These are phyloP conservation scores for Drosophila tanythrix DNA, from an alignment of 2,888 invertebrate species.

Conservation along the genomic window DNA sequence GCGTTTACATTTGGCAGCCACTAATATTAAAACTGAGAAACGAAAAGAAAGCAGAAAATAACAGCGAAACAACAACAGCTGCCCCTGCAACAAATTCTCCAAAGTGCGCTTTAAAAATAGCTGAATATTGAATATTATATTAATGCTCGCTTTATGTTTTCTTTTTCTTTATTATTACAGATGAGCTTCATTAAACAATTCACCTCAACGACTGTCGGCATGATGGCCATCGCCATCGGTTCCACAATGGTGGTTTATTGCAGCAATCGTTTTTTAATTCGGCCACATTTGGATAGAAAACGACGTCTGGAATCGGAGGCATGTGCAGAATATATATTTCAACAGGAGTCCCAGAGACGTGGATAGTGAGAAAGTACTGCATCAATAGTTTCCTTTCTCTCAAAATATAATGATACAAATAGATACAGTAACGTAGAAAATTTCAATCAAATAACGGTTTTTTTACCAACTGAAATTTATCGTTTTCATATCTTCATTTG, in stretches of 20 bases:
- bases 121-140: neutral
- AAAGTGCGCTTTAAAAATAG: constrained; percentile 53
- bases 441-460: constrained; percentile 10
- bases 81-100: constrained; percentile 8
- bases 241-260: constrained; percentile 66
- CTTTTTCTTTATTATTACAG: constrained; percentile 59
- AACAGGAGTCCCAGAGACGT: constrained; percentile 70
- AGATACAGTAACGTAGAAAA: constrained; percentile 31
- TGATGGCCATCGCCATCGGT: constrained; percentile 78
- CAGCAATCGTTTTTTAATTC: constrained; percentile 75
- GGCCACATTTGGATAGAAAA: constrained; percentile 71
- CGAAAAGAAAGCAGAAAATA: constrained; percentile 49
- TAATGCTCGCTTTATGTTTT: neutral
- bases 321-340: constrained; percentile 82
- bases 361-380: constrained; percentile 2
- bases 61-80: constrained; percentile 18
- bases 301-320: constrained; percentile 79
- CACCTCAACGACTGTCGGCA: constrained; percentile 71
- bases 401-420: constrained; percentile 21
- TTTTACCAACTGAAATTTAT: constrained; percentile 10
- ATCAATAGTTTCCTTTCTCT: constrained; percentile 18
- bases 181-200: constrained; percentile 82
- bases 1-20: constrained; percentile 85
- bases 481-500: constrained; percentile 14
- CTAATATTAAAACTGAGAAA: constrained; percentile 77